phyloP scores from a whole-genome alignment of 2,113 vertebrate genomes.

The Gavialis gangeticus region DNA sequence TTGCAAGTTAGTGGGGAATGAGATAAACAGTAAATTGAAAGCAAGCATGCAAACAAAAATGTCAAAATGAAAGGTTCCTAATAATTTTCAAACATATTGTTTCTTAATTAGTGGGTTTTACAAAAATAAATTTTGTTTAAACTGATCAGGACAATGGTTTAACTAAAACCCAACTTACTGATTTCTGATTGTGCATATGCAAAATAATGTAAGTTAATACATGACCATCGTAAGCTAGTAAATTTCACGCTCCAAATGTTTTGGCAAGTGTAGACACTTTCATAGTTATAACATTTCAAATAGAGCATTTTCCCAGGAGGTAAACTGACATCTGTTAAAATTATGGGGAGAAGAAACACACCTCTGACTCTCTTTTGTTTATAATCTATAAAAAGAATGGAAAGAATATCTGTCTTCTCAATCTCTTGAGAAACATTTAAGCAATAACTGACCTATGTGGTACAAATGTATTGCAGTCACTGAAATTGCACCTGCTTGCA shows the following conservation, averaged over 20 bases:
- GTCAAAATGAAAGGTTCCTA: background rate
- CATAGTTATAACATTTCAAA: conserved; percentile 41
- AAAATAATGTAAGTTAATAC: conserved; percentile 4
- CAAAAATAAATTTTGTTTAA: background rate
- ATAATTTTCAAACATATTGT: background rate
- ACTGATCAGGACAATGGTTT: background rate
- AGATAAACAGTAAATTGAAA: background rate
- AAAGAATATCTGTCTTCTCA: background rate
- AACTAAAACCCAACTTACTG: background rate
- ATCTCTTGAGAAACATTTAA: background rate
- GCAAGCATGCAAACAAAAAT: background rate
- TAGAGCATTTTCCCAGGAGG: background rate
- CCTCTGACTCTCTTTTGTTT: background rate
- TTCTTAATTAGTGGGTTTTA: background rate
- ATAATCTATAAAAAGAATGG: background rate
- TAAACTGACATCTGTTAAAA: conserved; percentile 36
- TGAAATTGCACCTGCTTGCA: background rate
- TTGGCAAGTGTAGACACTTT: conserved; percentile 7
- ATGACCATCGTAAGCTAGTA: background rate
- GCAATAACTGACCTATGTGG: background rate
- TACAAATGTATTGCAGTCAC: background rate
- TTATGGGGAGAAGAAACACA: conserved; percentile 9
- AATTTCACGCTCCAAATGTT: conserved; percentile 21
- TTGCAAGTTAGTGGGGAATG: background rate
- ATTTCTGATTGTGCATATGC: conserved; percentile 4